phyloP scores from a whole-genome alignment of 2,113 vertebrate genomes.

The Pristiophorus japonicus region DNA sequence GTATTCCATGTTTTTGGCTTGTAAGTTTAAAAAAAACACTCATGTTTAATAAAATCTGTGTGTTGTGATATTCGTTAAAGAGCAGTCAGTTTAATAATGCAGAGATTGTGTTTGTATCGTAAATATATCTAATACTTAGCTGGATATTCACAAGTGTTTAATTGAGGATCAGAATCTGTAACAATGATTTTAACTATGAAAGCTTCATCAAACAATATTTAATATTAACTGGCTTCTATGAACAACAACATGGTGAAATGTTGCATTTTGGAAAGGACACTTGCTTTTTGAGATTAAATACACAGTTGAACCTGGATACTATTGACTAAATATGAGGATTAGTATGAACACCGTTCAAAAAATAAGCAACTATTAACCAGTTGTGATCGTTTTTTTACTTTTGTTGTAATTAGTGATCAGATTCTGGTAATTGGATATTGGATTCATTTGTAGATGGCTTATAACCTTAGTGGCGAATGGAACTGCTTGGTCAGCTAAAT shows the following conservation, averaged over 20 bases:
- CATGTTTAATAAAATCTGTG: not conserved
- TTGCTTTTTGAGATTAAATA: not conserved
- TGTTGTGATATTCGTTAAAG: not conserved
- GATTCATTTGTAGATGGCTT: not conserved
- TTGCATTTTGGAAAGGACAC: not conserved
- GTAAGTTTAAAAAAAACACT: not conserved
- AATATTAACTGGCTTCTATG: not conserved
- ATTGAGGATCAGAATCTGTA: not conserved
- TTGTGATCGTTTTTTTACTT: too few relatives aligned
- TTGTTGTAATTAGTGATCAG: too few relatives aligned
- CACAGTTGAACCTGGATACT: not conserved
- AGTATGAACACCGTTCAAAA: not conserved
- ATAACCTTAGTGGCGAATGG: not conserved
- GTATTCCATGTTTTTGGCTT: not conserved
- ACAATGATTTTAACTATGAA: not conserved
- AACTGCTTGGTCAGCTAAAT: slow-evolving; percentile 1
- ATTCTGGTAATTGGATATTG: not conserved
- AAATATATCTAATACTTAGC: not conserved
- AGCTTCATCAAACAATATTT: not conserved
- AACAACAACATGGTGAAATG: not conserved
- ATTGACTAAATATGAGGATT: not conserved
- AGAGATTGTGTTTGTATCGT: not conserved
- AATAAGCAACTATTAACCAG: not conserved
- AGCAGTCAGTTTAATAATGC: not conserved
- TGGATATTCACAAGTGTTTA: not conserved